A percentile compares a stretch with the other conserved stretches of the same genome.
phyloP scores from a whole-genome alignment of 2,113 vertebrate species.

The Oenanthe melanoleuca region DNA sequence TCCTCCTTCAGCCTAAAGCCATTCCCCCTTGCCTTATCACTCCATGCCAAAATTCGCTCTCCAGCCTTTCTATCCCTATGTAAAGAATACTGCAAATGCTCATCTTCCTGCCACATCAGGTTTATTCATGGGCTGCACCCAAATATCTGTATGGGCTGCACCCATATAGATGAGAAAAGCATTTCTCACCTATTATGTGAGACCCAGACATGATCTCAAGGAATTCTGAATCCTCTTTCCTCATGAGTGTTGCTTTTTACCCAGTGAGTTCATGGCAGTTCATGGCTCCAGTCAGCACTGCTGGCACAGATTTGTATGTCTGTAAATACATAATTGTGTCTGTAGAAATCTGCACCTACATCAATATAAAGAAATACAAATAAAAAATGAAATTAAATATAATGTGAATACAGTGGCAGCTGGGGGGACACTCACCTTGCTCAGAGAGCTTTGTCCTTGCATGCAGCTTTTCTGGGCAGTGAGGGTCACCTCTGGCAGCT shows the following conservation, averaged over 20 bases:
- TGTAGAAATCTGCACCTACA: background rate
- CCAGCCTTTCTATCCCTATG: background rate
- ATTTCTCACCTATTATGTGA: background rate
- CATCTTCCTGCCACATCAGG: background rate
- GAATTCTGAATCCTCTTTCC: background rate
- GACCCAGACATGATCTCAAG: fast-evolving
- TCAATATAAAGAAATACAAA: background rate
- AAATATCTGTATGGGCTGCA: background rate
- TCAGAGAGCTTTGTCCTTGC: background rate
- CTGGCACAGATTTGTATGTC: background rate
- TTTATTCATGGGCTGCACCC: fast-evolving
- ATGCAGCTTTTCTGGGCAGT: background rate
- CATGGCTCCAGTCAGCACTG: background rate
- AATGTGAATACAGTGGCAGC: background rate
- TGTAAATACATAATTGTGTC: fast-evolving
- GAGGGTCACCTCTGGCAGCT: background rate
- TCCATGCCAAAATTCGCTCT: background rate
- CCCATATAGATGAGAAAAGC: background rate
- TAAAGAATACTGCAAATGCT: background rate
- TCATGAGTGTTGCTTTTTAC: background rate
- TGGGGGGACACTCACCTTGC: background rate
- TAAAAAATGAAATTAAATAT: background rate
- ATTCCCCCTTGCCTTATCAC: background rate
- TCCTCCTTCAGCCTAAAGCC: background rate
- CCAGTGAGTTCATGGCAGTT: background rate